A percentile compares a stretch with the other conserved stretches of the same genome.
Conservation (phyloP, 2,888 invertebrate genomes). For the Bombylius discolor region DNA sequence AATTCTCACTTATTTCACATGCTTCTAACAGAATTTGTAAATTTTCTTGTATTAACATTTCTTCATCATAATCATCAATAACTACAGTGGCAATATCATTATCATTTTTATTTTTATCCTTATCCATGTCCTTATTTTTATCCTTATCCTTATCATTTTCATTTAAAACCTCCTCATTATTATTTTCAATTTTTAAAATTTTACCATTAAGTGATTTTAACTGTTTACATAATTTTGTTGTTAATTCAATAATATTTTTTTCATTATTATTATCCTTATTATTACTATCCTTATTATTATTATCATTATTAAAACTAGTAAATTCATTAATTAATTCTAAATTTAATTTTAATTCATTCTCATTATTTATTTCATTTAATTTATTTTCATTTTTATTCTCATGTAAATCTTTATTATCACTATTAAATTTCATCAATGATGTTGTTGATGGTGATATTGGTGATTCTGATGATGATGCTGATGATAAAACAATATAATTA, state of each 20-base stretch:
- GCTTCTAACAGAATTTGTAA: neutral
- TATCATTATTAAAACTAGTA: neutral
- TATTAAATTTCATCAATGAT: neutral
- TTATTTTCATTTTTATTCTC: too few relatives aligned
- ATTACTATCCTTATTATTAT: neutral
- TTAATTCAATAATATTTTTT: neutral
- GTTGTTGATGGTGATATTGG: neutral
- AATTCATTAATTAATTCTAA: neutral
- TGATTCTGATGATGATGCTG: neutral
- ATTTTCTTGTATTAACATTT: neutral
- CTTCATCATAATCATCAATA: neutral
- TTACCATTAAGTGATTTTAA: too few relatives aligned
- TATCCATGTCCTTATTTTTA: neutral
- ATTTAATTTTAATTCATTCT: neutral
- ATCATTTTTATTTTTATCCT: neutral
- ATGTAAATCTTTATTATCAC: too few relatives aligned
- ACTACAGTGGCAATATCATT: too few relatives aligned
- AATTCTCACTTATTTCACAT: neutral
- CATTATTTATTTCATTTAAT: neutral
- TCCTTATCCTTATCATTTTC: neutral
- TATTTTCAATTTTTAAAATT: too few relatives aligned
- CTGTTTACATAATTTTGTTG: neutral
- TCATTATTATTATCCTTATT: neutral
- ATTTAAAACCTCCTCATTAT: too few relatives aligned
- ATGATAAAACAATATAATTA: neutral